Evolutionary conservation across 2,888 invertebrate species (phyloP).

Genomic region (Cryptus viduatorius): DNA sequence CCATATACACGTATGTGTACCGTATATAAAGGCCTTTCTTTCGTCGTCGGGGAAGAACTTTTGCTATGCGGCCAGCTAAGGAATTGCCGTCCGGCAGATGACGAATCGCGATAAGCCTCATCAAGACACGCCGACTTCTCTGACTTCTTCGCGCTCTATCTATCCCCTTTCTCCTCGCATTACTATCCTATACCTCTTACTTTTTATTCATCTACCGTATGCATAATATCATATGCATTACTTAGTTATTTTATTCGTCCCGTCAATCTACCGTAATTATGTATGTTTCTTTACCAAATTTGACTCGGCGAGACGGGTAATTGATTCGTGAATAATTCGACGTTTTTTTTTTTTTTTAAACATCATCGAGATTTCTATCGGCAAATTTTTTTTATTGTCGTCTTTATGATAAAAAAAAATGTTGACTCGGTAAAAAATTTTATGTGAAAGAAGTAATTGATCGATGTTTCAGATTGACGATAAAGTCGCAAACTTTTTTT

Average conservation of each 20-base stretch:
- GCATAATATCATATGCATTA: slow-evolving; percentile 48
- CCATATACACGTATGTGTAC: neutral
- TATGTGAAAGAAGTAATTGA: too few species aligned
- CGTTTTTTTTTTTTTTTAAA: neutral
- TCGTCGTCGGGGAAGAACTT: slow-evolving; percentile 30
- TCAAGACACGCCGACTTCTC: slow-evolving; percentile 52
- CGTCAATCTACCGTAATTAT: slow-evolving; percentile 33
- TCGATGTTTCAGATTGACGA: too few species aligned
- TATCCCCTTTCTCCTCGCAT: neutral
- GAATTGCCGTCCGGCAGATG: slow-evolving; percentile 58
- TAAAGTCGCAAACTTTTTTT: too few species aligned
- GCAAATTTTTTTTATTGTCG: too few species aligned
- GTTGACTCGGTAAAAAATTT: too few species aligned
- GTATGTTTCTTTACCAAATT: neutral
- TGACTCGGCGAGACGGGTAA: neutral
- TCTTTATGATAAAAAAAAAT: too few species aligned
- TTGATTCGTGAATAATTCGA: slow-evolving; percentile 18
- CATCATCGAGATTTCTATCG: too few species aligned
- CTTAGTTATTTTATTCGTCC: slow-evolving; percentile 9
- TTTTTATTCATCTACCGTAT: slow-evolving; percentile 17
- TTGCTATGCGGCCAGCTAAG: slow-evolving; percentile 30
- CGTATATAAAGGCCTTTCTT: slow-evolving; percentile 35
- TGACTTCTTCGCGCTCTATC: neutral
- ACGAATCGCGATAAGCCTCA: slow-evolving; percentile 65
- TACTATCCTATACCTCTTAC: neutral